Evolutionary conservation across 1,140 invertebrate genomes (phyloP), one percentile per base, ranked within the genome.

Genomic region (Triops longicaudatus): DNA sequence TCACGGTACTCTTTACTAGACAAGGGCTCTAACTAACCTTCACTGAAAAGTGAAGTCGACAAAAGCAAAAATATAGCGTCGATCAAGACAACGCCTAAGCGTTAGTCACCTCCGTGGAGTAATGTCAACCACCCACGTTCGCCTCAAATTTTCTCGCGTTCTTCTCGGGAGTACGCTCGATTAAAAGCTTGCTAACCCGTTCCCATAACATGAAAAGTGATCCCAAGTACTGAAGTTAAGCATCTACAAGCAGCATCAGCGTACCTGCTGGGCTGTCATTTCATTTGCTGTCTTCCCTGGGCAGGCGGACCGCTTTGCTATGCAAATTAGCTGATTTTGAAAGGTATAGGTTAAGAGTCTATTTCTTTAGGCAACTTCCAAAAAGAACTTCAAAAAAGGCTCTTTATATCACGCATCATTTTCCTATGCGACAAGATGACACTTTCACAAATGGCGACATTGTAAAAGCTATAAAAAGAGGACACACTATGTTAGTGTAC

Each of bases 291-390:
- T 63, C 14, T 63, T 63, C 50, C 17, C 14, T 63, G 17, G 17
- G 22, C 50, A 22, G 50, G 50, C 50, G 50, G 50, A n/a, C n/a
- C 50, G 50, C 50, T 63, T 63, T 63, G 50, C 10, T 63, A 63
- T 63, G 50, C 50, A 63, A 63, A 63, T 63, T 10, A 63, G 50
- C 22, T 63, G 9, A 9, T n/a, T 44, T 63, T 63, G 50, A 63
- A 63, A 63, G 50, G 50, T 63, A 22, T 17, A 63, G 50, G 50
- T 63, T 63, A 63, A 63, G 50, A 63, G 50, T 63, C 50, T 63
- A 63, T n/a, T 63, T 63, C 50, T 63, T 17, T 63, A 17, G 11
- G 10, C 17, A 63, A 63, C 6, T 63, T 22, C 50, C 10, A 63
- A 63, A 22, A 63, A 63, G 50, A 17, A 17, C 22, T 17, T 6